Evolutionary conservation across 2,797 vertebrate species (phyloP).

Genomic region (Cygnus olor): DNA sequence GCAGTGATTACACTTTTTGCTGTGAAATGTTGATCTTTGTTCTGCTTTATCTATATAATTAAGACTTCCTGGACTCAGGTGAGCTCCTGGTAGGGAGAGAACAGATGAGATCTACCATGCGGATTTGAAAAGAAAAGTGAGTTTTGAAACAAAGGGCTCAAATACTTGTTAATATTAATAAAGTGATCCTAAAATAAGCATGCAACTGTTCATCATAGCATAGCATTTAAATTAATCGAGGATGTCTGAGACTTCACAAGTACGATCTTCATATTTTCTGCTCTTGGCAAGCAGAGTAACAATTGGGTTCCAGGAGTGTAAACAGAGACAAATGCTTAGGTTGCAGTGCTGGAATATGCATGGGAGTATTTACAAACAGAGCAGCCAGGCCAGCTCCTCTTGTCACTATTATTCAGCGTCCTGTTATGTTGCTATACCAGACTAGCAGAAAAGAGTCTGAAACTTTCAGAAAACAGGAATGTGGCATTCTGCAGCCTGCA

Average conservation of each 20-base stretch:
- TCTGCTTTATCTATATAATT: not conserved
- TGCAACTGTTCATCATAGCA: not conserved
- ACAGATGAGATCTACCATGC: not conserved
- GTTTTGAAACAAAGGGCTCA: not conserved
- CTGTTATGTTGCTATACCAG: not conserved
- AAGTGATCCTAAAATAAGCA: not conserved
- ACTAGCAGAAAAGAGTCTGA: not conserved
- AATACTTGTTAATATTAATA: not conserved
- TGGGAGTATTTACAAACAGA: not conserved
- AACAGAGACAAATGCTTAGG: not conserved
- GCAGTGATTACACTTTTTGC: not conserved
- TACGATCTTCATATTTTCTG: not conserved
- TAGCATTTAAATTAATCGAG: not conserved
- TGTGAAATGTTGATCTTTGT: not conserved
- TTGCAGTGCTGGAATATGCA: not conserved
- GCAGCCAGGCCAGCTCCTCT: not conserved
- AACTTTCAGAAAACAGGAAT: not conserved
- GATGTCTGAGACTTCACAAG: not conserved
- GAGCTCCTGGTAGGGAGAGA: not conserved
- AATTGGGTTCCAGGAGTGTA: not conserved
- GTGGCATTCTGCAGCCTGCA: not conserved
- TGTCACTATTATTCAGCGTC: not conserved
- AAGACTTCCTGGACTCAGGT: not conserved
- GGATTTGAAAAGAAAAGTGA: not conserved
- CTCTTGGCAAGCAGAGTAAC: not conserved